Evolutionary conservation across 1,140 invertebrate species (phyloP).

Genomic region (Ostrea denselamellosa): DNA sequence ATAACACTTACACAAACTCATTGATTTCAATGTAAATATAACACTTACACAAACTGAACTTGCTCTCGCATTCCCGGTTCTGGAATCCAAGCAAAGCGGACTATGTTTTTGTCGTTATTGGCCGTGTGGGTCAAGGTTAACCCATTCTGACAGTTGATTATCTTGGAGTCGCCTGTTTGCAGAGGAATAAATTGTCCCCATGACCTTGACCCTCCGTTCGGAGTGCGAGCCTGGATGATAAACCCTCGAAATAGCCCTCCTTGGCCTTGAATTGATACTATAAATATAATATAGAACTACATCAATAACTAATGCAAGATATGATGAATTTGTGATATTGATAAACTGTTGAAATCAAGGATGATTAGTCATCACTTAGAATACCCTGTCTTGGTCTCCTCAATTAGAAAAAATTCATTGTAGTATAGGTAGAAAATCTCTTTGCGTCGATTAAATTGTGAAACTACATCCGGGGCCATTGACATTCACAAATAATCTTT

Average conservation of each 20-base stretch:
- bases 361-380: too few relatives aligned
- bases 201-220: slow-evolving; percentile 40
- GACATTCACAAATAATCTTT: too few relatives aligned
- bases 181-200: slow-evolving; percentile 46
- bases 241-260: slow-evolving; percentile 44
- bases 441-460: too few relatives aligned
- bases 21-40: too few relatives aligned
- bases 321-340: too few relatives aligned
- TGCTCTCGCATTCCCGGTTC: slow-evolving; percentile 49
- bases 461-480: too few relatives aligned
- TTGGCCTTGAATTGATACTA: slow-evolving; percentile 37
- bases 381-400: too few relatives aligned
- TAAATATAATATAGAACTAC: not conserved
- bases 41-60: slow-evolving; percentile 48
- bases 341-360: too few relatives aligned
- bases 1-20: too few relatives aligned
- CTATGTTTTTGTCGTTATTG: slow-evolving; percentile 49
- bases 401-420: too few relatives aligned
- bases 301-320: too few relatives aligned
- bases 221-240: slow-evolving; percentile 49
- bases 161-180: slow-evolving; percentile 26
- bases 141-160: slow-evolving; percentile 47
- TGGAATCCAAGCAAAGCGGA: slow-evolving; percentile 48
- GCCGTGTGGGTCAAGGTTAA: slow-evolving; percentile 45
- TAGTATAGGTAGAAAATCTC: too few relatives aligned